Conservation (phyloP, 2,113 vertebrate genomes). For the Plectropomus leopardus region DNA sequence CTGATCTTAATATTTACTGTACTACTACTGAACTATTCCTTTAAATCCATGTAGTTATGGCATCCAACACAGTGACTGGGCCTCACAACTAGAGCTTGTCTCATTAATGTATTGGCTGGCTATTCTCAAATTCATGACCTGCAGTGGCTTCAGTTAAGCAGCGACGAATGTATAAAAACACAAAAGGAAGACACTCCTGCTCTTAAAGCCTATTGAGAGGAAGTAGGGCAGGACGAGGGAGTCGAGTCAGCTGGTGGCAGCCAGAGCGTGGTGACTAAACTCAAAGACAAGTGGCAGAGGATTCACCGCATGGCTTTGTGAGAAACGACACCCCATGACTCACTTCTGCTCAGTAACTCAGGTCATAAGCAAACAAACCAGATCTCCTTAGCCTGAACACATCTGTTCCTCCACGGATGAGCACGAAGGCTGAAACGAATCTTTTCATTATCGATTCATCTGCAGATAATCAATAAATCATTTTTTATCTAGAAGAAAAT, state of each 20-base stretch:
- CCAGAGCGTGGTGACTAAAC: constrained; percentile 20
- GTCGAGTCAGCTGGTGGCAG: constrained; percentile 10
- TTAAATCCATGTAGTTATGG: no score
- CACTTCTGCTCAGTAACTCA: constrained; percentile 18
- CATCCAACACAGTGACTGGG: no score
- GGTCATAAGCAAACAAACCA: neutral
- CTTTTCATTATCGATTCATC: neutral
- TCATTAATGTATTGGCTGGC: neutral
- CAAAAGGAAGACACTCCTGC: neutral
- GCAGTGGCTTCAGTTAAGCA: neutral
- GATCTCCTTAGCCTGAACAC: neutral
- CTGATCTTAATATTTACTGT: no score
- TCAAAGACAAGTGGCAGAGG: constrained; percentile 7
- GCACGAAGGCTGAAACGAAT: neutral
- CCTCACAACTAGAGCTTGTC: neutral
- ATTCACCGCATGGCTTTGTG: neutral
- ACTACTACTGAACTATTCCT: no score
- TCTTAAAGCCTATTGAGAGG: neutral
- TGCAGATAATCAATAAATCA: neutral
- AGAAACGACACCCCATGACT: constrained; percentile 34
- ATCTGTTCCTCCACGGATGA: neutral
- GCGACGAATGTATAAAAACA: neutral
- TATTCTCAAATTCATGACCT: constrained; percentile 13
- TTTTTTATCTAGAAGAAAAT: neutral
- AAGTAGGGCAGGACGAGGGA: constrained; percentile 13